A percentile compares a stretch with the other conserved stretches of the same genome.
These are phyloP conservation scores for Pegoplata infirma DNA, from an alignment of 2,888 invertebrate species.

Conservation along the genomic window DNA sequence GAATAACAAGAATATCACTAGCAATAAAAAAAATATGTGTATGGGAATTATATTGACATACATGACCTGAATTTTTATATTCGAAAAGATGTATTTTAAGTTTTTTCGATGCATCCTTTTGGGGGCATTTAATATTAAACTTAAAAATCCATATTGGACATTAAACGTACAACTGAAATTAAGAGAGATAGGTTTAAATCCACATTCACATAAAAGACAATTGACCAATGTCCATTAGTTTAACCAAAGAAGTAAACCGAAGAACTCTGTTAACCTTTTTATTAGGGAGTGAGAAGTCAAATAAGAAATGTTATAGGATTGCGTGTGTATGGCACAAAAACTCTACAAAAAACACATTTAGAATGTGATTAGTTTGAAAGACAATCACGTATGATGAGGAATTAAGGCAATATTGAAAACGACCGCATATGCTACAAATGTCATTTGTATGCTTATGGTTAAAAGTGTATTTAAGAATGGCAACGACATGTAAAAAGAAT, in stretches of 20 bases:
- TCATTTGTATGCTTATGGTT: no score
- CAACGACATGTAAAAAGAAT: no score
- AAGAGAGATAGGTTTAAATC: background rate
- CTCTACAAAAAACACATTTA: constrained; percentile 9
- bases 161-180: background rate
- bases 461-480: no score
- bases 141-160: background rate
- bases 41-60: constrained; percentile 34
- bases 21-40: background rate
- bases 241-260: constrained; percentile 15
- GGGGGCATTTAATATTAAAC: background rate
- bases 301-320: no score
- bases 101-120: background rate
- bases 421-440: background rate
- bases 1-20: background rate
- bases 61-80: constrained; percentile 39
- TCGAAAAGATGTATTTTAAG: background rate
- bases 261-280: constrained; percentile 9
- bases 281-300: no score
- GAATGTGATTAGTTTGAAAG: constrained; percentile 33
- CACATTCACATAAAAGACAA: constrained; percentile 14
- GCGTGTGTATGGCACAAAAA: background rate
- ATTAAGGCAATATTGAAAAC: constrained; percentile 33
- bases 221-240: constrained; percentile 26
- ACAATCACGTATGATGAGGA: constrained; percentile 36